phyloP scores from a whole-genome alignment of 2,113 vertebrate genomes.

The Uria lomvia region DNA sequence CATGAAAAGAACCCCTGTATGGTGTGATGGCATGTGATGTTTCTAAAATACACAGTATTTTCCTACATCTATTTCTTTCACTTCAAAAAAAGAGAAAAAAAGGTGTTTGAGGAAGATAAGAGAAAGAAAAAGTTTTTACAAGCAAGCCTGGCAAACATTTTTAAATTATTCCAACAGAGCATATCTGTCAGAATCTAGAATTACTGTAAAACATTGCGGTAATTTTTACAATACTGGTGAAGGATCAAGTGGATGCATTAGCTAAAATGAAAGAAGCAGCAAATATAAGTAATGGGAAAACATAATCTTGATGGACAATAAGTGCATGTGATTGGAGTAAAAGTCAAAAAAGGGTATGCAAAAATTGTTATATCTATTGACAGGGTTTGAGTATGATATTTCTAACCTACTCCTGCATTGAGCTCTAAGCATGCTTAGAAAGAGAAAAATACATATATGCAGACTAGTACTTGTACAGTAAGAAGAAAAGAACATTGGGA shows the following conservation, averaged over 20 bases:
- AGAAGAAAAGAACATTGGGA: not conserved
- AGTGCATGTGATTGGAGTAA: not conserved
- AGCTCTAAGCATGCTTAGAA: not conserved
- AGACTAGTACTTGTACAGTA: not conserved
- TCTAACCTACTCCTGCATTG: not conserved
- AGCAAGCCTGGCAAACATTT: not conserved
- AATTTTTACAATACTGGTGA: not conserved
- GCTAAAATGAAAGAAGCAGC: not conserved
- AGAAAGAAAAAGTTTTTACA: not conserved
- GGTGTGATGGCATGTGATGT: not conserved
- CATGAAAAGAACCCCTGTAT: not conserved
- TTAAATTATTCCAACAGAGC: not conserved
- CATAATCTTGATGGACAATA: not conserved
- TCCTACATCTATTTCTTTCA: not conserved
- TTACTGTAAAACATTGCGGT: not conserved
- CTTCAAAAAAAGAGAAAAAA: not conserved
- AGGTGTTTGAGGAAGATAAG: not conserved
- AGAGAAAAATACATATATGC: not conserved
- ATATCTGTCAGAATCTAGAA: not conserved
- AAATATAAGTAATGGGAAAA: not conserved
- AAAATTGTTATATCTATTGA: not conserved
- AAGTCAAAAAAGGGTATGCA: not conserved
- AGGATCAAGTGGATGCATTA: not conserved
- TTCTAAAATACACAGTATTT: not conserved
- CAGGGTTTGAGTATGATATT: accelerated